phyloP scores from a whole-genome alignment of 2,797 vertebrate genomes.

The Champsocephalus esox region DNA sequence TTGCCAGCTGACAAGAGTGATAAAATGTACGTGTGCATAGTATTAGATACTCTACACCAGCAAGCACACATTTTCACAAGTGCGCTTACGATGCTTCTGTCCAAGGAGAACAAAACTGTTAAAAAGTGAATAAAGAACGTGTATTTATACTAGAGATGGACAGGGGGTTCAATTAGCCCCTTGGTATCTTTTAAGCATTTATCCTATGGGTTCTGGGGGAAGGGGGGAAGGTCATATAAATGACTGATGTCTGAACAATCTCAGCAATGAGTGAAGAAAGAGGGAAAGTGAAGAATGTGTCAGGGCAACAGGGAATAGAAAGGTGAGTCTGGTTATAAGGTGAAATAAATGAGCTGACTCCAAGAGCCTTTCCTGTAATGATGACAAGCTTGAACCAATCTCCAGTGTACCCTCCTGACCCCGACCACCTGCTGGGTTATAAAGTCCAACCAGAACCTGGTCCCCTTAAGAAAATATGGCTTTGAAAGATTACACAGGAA shows the following conservation, averaged over 20 bases:
- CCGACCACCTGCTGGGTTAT: constrained; percentile 52
- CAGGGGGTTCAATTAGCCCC: constrained; percentile 24
- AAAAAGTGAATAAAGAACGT: constrained; percentile 14
- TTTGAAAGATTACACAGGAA: constrained; percentile 62
- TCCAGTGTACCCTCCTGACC: constrained; percentile 26
- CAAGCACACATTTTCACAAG: constrained; percentile 52
- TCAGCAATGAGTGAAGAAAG: constrained; percentile 36
- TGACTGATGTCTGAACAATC: constrained; percentile 26
- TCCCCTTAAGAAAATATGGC: constrained; percentile 34
- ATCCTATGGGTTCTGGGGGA: constrained; percentile 24
- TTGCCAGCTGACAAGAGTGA: constrained; percentile 63
- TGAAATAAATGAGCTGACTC: constrained; percentile 58
- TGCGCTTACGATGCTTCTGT: constrained; percentile 48
- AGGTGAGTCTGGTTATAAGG: constrained; percentile 40
- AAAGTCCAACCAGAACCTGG: constrained; percentile 24
- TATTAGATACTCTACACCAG: constrained; percentile 36
- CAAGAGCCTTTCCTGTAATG: constrained; percentile 40
- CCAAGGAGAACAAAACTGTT: constrained; percentile 17
- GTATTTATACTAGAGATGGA: constrained; percentile 30
- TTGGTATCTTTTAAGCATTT: constrained; percentile 37
- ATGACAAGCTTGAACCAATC: constrained; percentile 57
- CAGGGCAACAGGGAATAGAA: constrained; percentile 30
- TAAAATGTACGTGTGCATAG: constrained; percentile 43
- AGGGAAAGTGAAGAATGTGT: constrained; percentile 31
- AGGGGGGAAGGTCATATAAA: constrained; percentile 6